A percentile compares a stretch with the other conserved stretches of the same genome.
Evolutionary conservation across 2,888 invertebrate species (phyloP).

Genomic region (Anoncus sp.): DNA sequence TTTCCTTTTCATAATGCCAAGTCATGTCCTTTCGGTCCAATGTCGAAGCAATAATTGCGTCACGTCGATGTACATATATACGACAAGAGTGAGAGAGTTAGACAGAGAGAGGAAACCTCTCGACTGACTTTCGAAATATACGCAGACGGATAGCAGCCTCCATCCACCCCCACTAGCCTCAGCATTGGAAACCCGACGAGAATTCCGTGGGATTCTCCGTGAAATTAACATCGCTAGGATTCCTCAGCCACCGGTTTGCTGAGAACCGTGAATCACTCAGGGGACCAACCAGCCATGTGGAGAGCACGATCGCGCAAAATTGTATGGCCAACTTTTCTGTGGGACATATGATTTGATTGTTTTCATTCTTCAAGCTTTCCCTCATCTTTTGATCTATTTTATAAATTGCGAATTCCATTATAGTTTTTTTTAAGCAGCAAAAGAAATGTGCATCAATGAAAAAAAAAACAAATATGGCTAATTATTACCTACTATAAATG

Average conservation of each 20-base stretch:
- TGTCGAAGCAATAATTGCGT: conserved; percentile 52
- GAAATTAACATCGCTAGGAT: conserved; percentile 62
- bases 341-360: not conserved
- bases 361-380: not conserved
- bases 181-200: conserved; percentile 30
- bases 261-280: conserved; percentile 50
- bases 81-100: not conserved
- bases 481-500: not conserved
- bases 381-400: not conserved
- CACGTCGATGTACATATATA: conserved; percentile 16
- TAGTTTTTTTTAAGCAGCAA: not conserved
- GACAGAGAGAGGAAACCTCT: not conserved
- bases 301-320: conserved; percentile 13
- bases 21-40: conserved; percentile 6
- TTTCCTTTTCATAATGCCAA: conserved; percentile 4
- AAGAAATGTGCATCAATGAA: not conserved
- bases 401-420: too few species aligned
- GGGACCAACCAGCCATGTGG: conserved; percentile 31
- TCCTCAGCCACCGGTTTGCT: conserved; percentile 30
- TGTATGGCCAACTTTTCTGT: not conserved
- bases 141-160: conserved; percentile 37
- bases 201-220: conserved; percentile 58
- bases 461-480: not conserved
- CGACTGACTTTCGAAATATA: conserved; percentile 49
- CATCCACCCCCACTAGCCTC: not conserved